Conservation (phyloP, 2,797 vertebrate species). For the Pachyuromys duprasi region DNA sequence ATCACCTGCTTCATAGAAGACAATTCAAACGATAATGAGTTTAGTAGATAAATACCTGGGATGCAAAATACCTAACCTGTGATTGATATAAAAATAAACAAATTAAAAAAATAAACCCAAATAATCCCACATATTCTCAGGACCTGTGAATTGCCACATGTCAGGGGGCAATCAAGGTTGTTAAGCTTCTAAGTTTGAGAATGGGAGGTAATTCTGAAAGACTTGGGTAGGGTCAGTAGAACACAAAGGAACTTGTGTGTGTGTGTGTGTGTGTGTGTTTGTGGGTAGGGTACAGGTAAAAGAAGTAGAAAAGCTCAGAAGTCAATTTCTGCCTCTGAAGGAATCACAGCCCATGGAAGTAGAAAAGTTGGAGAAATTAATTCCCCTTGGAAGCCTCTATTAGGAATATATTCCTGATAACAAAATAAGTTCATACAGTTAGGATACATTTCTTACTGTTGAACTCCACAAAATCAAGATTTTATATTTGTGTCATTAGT, state of each 20-base stretch:
- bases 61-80: too few species aligned
- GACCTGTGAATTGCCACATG: neutral
- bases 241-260: neutral
- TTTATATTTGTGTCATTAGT: neutral
- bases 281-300: too few species aligned
- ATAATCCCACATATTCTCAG: neutral
- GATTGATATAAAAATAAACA: too few species aligned
- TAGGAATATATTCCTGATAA: neutral
- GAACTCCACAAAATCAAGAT: neutral
- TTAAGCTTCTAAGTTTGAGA: neutral
- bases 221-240: neutral
- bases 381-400: neutral
- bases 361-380: neutral
- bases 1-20: neutral
- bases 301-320: neutral
- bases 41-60: neutral
- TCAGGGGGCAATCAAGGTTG: neutral
- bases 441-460: neutral
- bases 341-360: neutral
- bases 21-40: neutral
- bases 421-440: too few species aligned
- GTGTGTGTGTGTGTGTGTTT: too few species aligned
- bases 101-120: too few species aligned
- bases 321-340: neutral
- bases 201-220: neutral